Conservation (phyloP, 2,888 invertebrate genomes). For the Hipparchia sbordonii region DNA sequence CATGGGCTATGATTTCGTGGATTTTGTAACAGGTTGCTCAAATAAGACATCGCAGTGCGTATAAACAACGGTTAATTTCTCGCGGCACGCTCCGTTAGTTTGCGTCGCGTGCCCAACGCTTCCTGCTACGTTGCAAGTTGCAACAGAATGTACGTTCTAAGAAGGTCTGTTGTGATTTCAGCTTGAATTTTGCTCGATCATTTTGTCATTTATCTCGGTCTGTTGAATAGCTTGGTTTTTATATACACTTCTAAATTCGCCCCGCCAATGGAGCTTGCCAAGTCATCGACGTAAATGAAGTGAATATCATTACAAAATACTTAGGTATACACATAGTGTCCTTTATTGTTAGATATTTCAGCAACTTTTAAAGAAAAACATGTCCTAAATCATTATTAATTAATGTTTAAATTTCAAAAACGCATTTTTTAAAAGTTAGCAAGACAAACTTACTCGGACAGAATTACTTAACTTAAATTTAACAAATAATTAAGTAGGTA, state of each 20-base stretch:
- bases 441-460: background rate
- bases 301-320: background rate
- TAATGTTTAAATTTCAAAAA: background rate
- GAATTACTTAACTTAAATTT: too few relatives aligned
- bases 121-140: constrained; percentile 63
- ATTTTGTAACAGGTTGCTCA: constrained; percentile 39
- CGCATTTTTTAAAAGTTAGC: background rate
- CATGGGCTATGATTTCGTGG: constrained; percentile 22
- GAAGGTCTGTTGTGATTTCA: constrained; percentile 43
- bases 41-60: constrained; percentile 50
- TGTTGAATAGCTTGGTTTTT: background rate
- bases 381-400: background rate
- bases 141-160: constrained; percentile 52
- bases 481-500: too few relatives aligned
- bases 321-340: background rate
- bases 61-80: constrained; percentile 81
- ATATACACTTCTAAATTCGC: constrained; percentile 1
- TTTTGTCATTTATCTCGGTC: constrained; percentile 6
- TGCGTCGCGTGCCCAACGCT: constrained; percentile 71
- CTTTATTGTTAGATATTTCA: background rate
- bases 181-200: constrained; percentile 10
- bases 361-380: background rate
- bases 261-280: constrained; percentile 3
- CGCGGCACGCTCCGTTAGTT: constrained; percentile 76
- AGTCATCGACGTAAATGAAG: constrained; percentile 3